Conservation (phyloP, 1,140 invertebrate species). For the Leptinotarsa lineolata region DNA sequence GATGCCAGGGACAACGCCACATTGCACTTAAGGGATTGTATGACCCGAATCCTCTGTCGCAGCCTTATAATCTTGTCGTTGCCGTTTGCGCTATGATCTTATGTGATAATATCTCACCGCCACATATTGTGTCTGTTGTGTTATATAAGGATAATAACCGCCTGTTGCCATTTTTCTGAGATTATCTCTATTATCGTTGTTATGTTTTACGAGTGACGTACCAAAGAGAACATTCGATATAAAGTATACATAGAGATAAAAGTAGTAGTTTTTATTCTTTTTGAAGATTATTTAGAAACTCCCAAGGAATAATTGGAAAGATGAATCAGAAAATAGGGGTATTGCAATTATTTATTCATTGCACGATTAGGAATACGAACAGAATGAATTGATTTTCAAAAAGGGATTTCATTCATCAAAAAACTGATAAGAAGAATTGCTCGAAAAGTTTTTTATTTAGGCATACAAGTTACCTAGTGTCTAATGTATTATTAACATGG, state of each 20-base stretch:
- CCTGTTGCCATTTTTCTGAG: constrained; percentile 3
- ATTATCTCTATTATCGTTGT: not conserved
- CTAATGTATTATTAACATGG: too few species aligned
- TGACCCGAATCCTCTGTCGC: constrained; percentile 9
- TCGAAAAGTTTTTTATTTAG: too few species aligned
- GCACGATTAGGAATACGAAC: too few species aligned
- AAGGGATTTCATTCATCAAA: too few species aligned
- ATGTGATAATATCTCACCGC: constrained; percentile 15
- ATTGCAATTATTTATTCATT: too few species aligned
- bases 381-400: too few species aligned
- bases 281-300: too few species aligned
- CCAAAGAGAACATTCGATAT: not conserved
- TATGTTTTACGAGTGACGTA: not conserved
- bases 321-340: too few species aligned
- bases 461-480: too few species aligned
- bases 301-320: too few species aligned
- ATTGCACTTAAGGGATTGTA: constrained; percentile 18
- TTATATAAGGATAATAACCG: not conserved
- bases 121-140: constrained; percentile 10
- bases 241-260: not conserved
- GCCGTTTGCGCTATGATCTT: constrained; percentile 9
- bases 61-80: constrained; percentile 17
- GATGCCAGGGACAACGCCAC: constrained; percentile 11
- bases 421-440: too few species aligned
- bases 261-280: too few species aligned